Evolutionary conservation across 2,113 vertebrate species (phyloP).

Genomic region (Pholis gunnellus): DNA sequence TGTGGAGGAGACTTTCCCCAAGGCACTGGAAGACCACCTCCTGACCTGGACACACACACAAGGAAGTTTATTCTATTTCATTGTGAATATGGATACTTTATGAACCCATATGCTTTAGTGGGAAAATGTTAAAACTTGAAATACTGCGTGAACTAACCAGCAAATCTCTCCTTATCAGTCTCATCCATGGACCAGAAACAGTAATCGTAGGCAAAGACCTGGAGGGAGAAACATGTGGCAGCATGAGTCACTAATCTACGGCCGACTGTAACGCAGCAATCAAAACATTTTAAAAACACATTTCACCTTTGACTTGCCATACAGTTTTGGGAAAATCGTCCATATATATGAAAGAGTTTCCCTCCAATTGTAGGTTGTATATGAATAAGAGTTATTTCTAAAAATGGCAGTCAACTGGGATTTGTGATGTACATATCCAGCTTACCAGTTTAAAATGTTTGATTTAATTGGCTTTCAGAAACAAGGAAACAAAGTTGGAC

Average conservation of each 20-base stretch:
- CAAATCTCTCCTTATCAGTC: conserved; percentile 92
- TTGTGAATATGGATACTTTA: background rate
- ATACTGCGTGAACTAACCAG: conserved; percentile 82
- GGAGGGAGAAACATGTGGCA: conserved; percentile 21
- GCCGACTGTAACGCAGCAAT: background rate
- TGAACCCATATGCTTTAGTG: background rate
- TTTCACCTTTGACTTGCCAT: background rate
- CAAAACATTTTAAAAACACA: background rate
- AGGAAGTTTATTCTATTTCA: background rate
- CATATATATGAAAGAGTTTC: background rate
- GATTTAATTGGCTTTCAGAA: background rate
- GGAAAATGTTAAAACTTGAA: background rate
- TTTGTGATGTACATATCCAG: background rate
- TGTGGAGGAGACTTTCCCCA: conserved; percentile 95
- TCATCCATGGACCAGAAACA: conserved; percentile 99
- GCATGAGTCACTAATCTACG: background rate
- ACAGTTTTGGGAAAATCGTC: background rate
- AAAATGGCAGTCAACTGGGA: background rate
- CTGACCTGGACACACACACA: conserved; percentile 87
- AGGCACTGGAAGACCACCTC: conserved; percentile 98
- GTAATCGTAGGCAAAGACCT: conserved; percentile 98
- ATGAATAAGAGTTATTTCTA: background rate
- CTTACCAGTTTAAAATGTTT: background rate
- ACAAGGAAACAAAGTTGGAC: background rate
- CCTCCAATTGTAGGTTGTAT: background rate